Base-by-base conservation (phyloP, 2,888 invertebrate species). In the Aspidiotus rigidus region DNA sequence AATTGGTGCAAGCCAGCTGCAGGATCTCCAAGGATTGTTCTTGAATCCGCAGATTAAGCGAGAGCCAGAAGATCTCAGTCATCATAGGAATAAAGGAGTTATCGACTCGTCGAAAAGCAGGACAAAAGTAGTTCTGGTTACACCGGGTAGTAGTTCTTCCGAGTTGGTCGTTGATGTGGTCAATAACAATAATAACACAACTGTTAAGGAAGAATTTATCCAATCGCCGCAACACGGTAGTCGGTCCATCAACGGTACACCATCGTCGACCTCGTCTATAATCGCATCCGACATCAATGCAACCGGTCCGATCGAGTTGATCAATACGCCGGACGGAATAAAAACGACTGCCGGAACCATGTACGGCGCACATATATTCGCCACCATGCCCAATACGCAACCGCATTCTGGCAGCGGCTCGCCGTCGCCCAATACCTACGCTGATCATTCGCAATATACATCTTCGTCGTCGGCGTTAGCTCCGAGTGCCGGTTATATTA, bases 21-120 rank as follows among this genome's bases (percentile, higher is more conserved):
- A 79, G 76, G 81, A 81, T 75, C 78, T 81, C 74, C 81, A 80
- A 76, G 81, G 81, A 74, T 78, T 82, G 76, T 81, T 82, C 77
- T 79, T 81, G 75, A 81, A 76, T 66, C 73, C 72, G 16, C 83
- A 84, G 78, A 86, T 88, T 79, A 89, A 89, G 81, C 84, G 88
- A 78, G 89, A 89, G 80, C 89, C 89, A 76, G 89, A 89, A 81
- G 89, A 89, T 79, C 83, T 89, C 75, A 88, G 88, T 82, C 81
- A 81, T 75, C 81, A 69, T 59, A 59, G 69, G 13, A 54, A 28
- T 55, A 67, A 71, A 60, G 59, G 39, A 28, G 17, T 40, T 5
- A 60, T 60, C 44, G 61, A 69, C 39, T 41, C 41, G 61, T 57
- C 53, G 56, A 71, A 71, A 42, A 71, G 71, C 13, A 70, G 74